phyloP scores from a whole-genome alignment of 2,113 vertebrate genomes.

The Corythoichthys intestinalis region DNA sequence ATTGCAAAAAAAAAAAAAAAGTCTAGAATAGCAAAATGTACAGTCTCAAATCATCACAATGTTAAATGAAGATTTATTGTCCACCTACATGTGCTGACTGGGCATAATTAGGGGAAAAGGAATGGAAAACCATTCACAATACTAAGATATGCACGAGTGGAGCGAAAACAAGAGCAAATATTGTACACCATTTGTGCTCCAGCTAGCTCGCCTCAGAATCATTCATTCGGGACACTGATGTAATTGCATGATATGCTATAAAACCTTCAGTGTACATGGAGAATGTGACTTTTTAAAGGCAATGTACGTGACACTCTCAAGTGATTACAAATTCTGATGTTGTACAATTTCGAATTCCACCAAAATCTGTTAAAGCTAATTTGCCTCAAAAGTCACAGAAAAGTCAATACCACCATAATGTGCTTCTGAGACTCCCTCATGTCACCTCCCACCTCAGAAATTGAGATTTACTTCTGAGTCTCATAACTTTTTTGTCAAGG shows the following conservation, averaged over 20 bases:
- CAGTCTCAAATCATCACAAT: conserved; percentile 2
- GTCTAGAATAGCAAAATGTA: conserved; percentile 39
- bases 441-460: too few relatives aligned
- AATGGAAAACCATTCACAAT: conserved; percentile 25
- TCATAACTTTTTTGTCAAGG: not conserved
- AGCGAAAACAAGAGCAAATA: conserved; percentile 39
- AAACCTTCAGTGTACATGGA: conserved; percentile 19
- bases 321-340: conserved; percentile 1
- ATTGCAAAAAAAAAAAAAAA: too few relatives aligned
- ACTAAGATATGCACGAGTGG: conserved; percentile 34
- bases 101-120: conserved; percentile 16
- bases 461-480: too few relatives aligned
- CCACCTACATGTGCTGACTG: conserved; percentile 5
- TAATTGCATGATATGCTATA: conserved; percentile 24
- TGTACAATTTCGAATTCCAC: not conserved
- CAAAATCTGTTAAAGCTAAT: too few relatives aligned
- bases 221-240: conserved; percentile 25
- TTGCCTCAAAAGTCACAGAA: not conserved
- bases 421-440: too few relatives aligned
- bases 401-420: not conserved
- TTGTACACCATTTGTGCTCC: conserved; percentile 18
- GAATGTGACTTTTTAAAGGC: conserved; percentile 10
- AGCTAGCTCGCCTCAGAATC: conserved; percentile 23
- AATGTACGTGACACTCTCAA: not conserved
- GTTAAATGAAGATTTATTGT: conserved; percentile 47